phyloP scores from a whole-genome alignment of 1,140 invertebrate species.

The Colletes gigas region DNA sequence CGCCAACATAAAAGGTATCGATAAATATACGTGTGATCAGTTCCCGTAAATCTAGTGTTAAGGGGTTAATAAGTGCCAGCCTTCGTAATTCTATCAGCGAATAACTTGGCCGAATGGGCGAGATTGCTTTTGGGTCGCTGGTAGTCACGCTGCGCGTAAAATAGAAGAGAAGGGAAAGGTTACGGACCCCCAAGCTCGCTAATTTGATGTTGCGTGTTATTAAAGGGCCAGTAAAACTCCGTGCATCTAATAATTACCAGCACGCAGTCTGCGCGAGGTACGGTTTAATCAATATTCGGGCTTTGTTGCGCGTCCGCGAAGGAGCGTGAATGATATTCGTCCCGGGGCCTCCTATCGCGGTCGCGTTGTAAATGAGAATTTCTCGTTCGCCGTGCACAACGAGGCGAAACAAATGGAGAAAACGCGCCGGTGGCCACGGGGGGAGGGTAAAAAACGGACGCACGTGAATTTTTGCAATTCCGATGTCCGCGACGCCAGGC shows the following conservation, averaged over 20 bases:
- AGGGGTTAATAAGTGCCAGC: constrained; percentile 19
- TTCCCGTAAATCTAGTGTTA: too few relatives aligned
- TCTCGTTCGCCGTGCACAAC: constrained; percentile 14
- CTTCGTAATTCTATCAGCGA: constrained; percentile 9
- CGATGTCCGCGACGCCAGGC: constrained; percentile 31
- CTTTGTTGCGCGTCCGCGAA: constrained; percentile 63
- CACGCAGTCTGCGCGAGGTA: constrained; percentile 65
- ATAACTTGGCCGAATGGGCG: constrained; percentile 21
- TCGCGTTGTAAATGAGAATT: constrained; percentile 37
- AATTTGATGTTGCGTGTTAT: constrained; percentile 75
- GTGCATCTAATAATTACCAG: constrained; percentile 75
- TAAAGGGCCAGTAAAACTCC: constrained; percentile 74
- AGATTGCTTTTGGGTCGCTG: neutral
- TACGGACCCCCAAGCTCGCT: constrained; percentile 63
- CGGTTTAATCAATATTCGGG: constrained; percentile 74
- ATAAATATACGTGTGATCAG: too few relatives aligned
- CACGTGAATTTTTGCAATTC: constrained; percentile 55
- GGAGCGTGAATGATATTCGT: constrained; percentile 47
- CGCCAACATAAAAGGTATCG: too few relatives aligned
- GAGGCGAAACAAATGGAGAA: constrained; percentile 28
- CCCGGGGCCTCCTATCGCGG: constrained; percentile 27
- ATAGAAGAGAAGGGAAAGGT: constrained; percentile 8
- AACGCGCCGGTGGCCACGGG: neutral
- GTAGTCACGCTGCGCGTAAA: constrained; percentile 17
- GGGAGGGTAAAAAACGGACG: neutral